phyloP scores from a whole-genome alignment of 1,140 invertebrate genomes.

The Nilaparvata lugens region DNA sequence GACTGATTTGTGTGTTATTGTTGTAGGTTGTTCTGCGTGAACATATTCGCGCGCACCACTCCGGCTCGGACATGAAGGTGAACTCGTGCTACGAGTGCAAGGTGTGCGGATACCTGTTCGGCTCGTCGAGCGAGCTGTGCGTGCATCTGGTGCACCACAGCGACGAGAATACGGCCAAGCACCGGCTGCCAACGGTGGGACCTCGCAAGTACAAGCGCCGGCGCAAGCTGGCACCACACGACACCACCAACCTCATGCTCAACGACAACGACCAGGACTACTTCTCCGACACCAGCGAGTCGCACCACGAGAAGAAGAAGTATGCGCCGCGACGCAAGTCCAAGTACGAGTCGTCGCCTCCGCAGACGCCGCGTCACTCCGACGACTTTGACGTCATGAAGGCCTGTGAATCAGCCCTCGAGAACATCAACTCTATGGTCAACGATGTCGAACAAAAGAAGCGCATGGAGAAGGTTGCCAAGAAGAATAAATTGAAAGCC shows the following conservation, averaged over 20 bases:
- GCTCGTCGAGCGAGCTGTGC: slow-evolving; percentile 60
- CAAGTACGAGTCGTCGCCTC: slow-evolving; percentile 15
- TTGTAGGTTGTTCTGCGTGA: slow-evolving; percentile 61
- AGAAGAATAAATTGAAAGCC: slow-evolving; percentile 40
- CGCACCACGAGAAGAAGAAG: slow-evolving; percentile 31
- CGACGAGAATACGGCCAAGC: slow-evolving; percentile 69
- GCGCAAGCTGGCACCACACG: slow-evolving; percentile 47
- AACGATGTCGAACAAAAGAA: slow-evolving; percentile 38
- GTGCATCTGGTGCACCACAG: slow-evolving; percentile 72
- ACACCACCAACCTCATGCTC: slow-evolving; percentile 25
- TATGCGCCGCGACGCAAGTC: slow-evolving; percentile 33
- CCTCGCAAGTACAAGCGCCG: slow-evolving; percentile 70
- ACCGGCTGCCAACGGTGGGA: slow-evolving; percentile 55
- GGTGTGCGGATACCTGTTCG: slow-evolving; percentile 57
- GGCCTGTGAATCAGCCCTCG: slow-evolving; percentile 43
- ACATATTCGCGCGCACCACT: slow-evolving; percentile 73
- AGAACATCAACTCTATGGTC: slow-evolving; percentile 44
- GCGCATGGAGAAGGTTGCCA: slow-evolving; percentile 17
- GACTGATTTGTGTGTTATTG: neutral
- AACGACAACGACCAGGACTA: slow-evolving; percentile 23
- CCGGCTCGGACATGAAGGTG: slow-evolving; percentile 56
- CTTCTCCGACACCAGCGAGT: slow-evolving; percentile 32
- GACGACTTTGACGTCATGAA: slow-evolving; percentile 39
- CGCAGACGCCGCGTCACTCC: slow-evolving; percentile 1
- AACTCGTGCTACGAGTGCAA: slow-evolving; percentile 53